phyloP scores from a whole-genome alignment of 2,113 vertebrate genomes.

The Formicarius rufipectus region DNA sequence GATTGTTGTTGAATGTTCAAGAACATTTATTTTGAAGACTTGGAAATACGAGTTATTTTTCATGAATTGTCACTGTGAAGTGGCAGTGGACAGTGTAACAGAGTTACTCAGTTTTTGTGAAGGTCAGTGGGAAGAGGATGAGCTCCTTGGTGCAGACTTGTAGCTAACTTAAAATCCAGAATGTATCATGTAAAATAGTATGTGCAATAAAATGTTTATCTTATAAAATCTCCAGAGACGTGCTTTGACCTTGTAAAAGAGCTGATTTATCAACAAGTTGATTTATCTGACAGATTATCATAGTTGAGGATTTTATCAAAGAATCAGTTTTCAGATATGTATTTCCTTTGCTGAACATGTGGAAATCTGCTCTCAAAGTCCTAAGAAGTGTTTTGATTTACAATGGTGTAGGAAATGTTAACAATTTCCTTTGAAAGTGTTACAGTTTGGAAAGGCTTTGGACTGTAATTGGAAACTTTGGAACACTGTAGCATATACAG shows the following conservation, averaged over 20 bases:
- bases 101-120: background rate
- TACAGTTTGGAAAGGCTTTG: background rate
- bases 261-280: background rate
- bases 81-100: background rate
- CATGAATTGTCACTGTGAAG: background rate
- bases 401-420: background rate
- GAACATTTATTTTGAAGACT: background rate
- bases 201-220: background rate
- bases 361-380: background rate
- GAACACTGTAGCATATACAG: background rate
- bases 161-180: background rate
- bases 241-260: background rate
- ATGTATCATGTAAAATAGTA: background rate
- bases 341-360: background rate
- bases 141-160: background rate
- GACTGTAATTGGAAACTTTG: background rate
- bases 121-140: background rate
- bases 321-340: background rate
- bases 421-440: background rate
- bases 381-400: background rate
- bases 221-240: background rate
- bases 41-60: background rate
- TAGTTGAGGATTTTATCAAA: background rate
- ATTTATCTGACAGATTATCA: background rate
- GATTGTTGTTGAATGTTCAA: background rate